Percentiles rank a stretch among this genome's conserved stretches.
These are phyloP conservation scores for Drosophila bifasciata DNA, from an alignment of 1,140 invertebrate species.

Conservation along the genomic window DNA sequence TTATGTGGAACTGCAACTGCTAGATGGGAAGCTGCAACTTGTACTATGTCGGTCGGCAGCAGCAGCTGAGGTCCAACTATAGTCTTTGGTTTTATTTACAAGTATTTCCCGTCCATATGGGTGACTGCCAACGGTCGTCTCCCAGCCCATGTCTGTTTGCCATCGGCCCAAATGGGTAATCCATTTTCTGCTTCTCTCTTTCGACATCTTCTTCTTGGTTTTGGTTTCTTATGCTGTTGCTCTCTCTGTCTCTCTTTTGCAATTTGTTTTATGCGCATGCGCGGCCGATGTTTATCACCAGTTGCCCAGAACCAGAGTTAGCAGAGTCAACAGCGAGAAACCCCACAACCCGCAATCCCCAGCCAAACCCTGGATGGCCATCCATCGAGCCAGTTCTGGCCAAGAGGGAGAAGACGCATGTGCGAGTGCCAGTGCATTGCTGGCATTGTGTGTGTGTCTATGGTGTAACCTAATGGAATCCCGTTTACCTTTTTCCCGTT, in stretches of 20 bases:
- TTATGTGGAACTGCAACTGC: conserved; percentile 56
- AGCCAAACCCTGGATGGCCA: too few species aligned
- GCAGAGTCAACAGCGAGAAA: too few species aligned
- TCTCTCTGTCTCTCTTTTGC: conserved; percentile 52
- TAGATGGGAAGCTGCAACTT: conserved; percentile 30
- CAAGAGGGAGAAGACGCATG: conserved; percentile 20
- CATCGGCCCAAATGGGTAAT: conserved; percentile 76
- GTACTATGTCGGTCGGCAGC: conserved; percentile 56
- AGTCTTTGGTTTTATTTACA: background rate
- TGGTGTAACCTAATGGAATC: conserved; percentile 82
- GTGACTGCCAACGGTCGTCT: conserved; percentile 47
- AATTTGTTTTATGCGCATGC: conserved; percentile 79
- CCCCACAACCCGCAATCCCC: background rate
- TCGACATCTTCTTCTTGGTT: conserved; percentile 3
- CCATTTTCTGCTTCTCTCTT: conserved; percentile 57
- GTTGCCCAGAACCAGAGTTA: background rate
- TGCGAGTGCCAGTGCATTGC: conserved; percentile 20
- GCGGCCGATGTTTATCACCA: conserved; percentile 68
- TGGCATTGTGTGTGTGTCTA: conserved; percentile 38
- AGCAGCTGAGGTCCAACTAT: conserved; percentile 12
- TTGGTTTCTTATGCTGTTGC: background rate
- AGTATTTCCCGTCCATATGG: conserved; percentile 35
- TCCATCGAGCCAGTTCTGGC: conserved; percentile 50
- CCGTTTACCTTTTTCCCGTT: conserved; percentile 84
- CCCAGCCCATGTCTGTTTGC: conserved; percentile 10